A percentile compares a stretch with the other conserved stretches of the same genome.
Evolutionary conservation across 2,888 invertebrate species (phyloP).

Genomic region (Drosophila emarginata): DNA sequence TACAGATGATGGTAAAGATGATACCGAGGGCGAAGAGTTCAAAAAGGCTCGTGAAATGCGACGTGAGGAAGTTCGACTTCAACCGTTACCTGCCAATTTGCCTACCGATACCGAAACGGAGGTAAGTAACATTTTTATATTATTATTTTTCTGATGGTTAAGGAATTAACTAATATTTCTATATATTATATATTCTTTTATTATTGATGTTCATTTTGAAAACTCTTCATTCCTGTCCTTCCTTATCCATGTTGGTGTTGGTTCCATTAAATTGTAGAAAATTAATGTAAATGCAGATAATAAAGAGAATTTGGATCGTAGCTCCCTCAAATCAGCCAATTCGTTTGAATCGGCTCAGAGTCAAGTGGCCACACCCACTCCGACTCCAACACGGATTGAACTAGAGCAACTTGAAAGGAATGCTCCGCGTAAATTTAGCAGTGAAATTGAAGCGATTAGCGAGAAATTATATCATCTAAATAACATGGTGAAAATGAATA

Average conservation of each 20-base stretch:
- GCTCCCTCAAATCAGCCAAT: slow-evolving; percentile 59
- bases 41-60: slow-evolving; percentile 86
- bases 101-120: slow-evolving; percentile 88
- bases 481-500: slow-evolving; percentile 81
- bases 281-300: slow-evolving; percentile 47
- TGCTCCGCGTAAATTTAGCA: slow-evolving; percentile 75
- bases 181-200: slow-evolving; percentile 66
- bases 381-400: slow-evolving; percentile 68
- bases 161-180: slow-evolving; percentile 61
- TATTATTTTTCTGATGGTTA: slow-evolving; percentile 30
- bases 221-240: slow-evolving; percentile 30
- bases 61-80: slow-evolving; percentile 87
- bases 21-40: slow-evolving; percentile 88
- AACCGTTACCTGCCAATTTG: slow-evolving; percentile 85
- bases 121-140: slow-evolving; percentile 83
- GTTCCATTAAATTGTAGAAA: slow-evolving; percentile 62
- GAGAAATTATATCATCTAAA: slow-evolving; percentile 81
- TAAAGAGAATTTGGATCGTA: slow-evolving; percentile 68
- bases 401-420: slow-evolving; percentile 80
- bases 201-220: slow-evolving; percentile 37
- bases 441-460: slow-evolving; percentile 81
- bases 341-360: slow-evolving; percentile 69
- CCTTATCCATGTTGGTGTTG: slow-evolving; percentile 66
- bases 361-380: slow-evolving; percentile 49
- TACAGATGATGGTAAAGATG: slow-evolving; percentile 86